Percentiles rank a stretch among this genome's conserved stretches.
Conservation (phyloP, 1,140 invertebrate genomes). For the Eriocheir sinensis region DNA sequence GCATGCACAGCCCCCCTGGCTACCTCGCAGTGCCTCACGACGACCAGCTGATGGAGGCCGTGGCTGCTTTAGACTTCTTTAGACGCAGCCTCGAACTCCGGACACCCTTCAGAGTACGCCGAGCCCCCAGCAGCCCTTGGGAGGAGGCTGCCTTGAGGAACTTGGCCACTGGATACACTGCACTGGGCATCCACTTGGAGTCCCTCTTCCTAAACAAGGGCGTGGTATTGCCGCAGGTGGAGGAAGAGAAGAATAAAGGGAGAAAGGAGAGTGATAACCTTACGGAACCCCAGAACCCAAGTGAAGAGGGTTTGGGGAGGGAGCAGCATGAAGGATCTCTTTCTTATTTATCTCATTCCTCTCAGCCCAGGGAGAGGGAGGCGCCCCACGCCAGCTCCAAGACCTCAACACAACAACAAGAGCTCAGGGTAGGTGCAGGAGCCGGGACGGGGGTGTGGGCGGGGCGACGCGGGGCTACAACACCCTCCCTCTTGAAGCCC, state of each 20-base stretch:
- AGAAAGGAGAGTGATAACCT: not conserved
- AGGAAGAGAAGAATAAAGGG: not conserved
- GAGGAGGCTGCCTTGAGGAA: constrained; percentile 38
- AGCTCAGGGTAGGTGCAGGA: too few species aligned
- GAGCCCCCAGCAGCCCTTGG: not conserved
- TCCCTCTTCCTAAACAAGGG: constrained; percentile 46
- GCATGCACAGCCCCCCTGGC: not conserved
- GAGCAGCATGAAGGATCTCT: not conserved
- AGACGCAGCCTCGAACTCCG: not conserved
- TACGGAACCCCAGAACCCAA: not conserved
- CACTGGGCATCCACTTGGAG: constrained; percentile 1
- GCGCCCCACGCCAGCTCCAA: too few species aligned
- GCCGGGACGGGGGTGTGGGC: too few species aligned
- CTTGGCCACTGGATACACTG: constrained; percentile 11
- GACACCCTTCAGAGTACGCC: constrained; percentile 40
- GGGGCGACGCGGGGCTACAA: too few species aligned
- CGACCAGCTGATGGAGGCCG: constrained; percentile 40
- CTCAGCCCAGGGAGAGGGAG: too few species aligned
- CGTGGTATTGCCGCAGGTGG: not conserved
- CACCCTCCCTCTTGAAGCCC: not conserved
- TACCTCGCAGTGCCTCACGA: constrained; percentile 52
- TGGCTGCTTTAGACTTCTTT: constrained; percentile 34
- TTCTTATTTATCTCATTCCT: too few species aligned
- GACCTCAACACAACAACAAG: too few species aligned
- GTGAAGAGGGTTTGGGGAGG: not conserved